Evolutionary conservation across 2,113 vertebrate genomes (phyloP).

Genomic region (Tetrao urogallus): DNA sequence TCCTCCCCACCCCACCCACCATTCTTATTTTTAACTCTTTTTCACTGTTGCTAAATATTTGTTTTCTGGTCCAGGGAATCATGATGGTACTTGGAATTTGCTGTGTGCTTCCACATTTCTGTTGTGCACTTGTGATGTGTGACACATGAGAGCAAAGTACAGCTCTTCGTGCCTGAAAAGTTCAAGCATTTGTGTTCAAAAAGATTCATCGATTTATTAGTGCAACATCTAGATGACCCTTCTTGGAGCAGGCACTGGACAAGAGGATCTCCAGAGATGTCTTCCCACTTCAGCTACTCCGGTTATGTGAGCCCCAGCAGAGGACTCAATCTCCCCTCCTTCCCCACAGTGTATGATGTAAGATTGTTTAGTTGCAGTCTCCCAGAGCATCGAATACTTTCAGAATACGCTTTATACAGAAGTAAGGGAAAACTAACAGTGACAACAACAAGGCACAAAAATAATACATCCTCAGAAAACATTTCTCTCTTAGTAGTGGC

Average conservation of each 20-base stretch:
- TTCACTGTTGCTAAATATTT: conserved; percentile 32
- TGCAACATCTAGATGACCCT: not conserved
- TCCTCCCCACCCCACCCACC: not conserved
- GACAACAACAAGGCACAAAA: not conserved
- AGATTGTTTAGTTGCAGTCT: not conserved
- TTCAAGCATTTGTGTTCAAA: not conserved
- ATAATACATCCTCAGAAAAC: not conserved
- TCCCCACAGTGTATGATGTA: not conserved
- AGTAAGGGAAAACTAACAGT: not conserved
- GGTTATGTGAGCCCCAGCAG: not conserved
- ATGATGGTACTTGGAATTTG: not conserved
- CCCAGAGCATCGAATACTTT: not conserved
- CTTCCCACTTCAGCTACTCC: not conserved
- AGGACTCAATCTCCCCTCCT: not conserved
- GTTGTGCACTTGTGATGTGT: not conserved
- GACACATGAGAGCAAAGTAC: not conserved
- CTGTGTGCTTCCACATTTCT: not conserved
- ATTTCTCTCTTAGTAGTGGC: not conserved
- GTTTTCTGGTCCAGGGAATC: conserved; percentile 1
- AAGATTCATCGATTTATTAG: not conserved
- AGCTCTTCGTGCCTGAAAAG: not conserved
- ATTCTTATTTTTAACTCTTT: not conserved
- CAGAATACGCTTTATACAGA: not conserved
- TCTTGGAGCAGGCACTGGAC: not conserved
- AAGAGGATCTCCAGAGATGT: not conserved